Percentiles rank a stretch among this genome's conserved stretches.
Evolutionary conservation across 2,113 vertebrate species (phyloP).

Genomic region (Upupa epops): DNA sequence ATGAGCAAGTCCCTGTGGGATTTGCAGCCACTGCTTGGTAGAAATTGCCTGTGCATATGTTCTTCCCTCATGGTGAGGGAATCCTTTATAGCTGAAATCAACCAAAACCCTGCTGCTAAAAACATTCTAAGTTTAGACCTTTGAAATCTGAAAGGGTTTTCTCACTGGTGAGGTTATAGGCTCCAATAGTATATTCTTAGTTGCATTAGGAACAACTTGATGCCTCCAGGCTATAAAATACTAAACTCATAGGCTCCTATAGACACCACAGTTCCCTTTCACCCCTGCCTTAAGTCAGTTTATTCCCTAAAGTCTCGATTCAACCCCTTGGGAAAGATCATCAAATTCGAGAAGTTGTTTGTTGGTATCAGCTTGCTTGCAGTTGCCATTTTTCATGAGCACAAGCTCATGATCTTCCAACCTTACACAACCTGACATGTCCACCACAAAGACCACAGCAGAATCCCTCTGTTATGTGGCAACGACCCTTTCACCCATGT

Average conservation of each 20-base stretch:
- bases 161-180: not conserved
- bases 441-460: not conserved
- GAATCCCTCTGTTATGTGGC: not conserved
- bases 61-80: not conserved
- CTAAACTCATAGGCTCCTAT: not conserved
- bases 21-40: not conserved
- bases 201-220: not conserved
- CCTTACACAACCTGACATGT: not conserved
- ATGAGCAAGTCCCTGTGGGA: not conserved
- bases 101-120: not conserved
- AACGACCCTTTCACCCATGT: accelerated
- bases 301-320: not conserved
- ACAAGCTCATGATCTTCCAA: not conserved
- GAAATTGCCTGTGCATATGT: not conserved
- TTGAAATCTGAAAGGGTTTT: not conserved
- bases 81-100: not conserved
- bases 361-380: not conserved
- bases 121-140: not conserved
- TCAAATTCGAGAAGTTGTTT: not conserved
- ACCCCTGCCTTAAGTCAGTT: not conserved
- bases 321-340: not conserved
- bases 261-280: not conserved
- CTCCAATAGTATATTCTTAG: not conserved
- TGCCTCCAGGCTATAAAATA: not conserved
- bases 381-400: not conserved